A percentile compares a stretch with the other conserved stretches of the same genome.
Conservation (phyloP, 2,113 vertebrate genomes). For the Eurypyga helias region DNA sequence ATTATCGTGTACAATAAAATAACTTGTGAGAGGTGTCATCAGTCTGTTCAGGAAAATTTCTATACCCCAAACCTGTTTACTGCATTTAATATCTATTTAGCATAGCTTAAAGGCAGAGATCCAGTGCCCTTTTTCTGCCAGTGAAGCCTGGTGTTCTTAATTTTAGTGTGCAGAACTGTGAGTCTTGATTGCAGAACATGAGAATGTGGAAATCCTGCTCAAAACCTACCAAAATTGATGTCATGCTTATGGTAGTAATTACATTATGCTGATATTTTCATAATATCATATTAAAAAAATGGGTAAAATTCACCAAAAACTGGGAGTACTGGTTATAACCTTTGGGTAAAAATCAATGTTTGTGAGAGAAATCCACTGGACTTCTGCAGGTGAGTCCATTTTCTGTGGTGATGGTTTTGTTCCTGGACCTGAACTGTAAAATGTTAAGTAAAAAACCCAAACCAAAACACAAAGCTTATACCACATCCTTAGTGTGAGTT, state of each 20-base stretch:
- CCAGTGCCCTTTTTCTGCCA: rapidly evolving
- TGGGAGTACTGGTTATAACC: background rate
- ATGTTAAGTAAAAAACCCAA: too few relatives aligned
- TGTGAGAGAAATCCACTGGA: background rate
- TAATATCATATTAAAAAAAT: rapidly evolving
- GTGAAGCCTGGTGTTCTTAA: background rate
- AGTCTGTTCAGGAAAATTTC: background rate
- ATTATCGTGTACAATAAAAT: background rate
- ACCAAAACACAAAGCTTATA: background rate
- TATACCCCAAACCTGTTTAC: background rate
- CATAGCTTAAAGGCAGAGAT: background rate
- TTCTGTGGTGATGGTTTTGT: background rate
- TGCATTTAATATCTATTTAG: background rate
- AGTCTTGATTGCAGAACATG: background rate
- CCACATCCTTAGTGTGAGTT: background rate
- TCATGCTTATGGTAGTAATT: background rate
- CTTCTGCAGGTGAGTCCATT: background rate
- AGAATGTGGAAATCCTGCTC: background rate
- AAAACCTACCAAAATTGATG: background rate
- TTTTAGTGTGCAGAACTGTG: background rate
- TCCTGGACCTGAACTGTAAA: background rate
- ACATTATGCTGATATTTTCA: too few relatives aligned
- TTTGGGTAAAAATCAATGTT: background rate
- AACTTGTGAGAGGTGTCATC: background rate
- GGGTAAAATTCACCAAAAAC: background rate